Evolutionary conservation across 1,140 invertebrate species (phyloP).

Genomic region (Tribolium madens): DNA sequence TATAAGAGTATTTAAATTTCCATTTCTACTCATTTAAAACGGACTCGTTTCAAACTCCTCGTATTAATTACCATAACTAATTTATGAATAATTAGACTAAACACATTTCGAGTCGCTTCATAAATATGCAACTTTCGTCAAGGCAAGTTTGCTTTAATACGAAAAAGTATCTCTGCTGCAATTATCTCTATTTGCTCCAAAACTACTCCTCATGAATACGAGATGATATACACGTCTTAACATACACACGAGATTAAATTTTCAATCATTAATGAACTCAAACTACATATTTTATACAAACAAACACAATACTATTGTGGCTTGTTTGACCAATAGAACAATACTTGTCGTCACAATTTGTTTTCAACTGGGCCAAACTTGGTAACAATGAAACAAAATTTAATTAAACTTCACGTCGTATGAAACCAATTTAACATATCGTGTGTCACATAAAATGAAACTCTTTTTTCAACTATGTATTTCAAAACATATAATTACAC

Average conservation of each 20-base stretch:
- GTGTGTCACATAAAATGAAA: constrained; percentile 1
- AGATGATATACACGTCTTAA: not conserved
- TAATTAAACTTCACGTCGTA: constrained; percentile 21
- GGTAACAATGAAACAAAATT: constrained; percentile 37
- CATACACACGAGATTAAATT: constrained; percentile 6
- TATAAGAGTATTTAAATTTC: constrained; percentile 50
- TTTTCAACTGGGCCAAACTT: constrained; percentile 30
- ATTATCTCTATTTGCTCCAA: constrained; percentile 16
- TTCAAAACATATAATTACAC: not conserved
- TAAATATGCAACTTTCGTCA: constrained; percentile 49
- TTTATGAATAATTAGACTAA: constrained; percentile 51
- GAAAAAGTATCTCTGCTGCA: not conserved
- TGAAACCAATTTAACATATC: constrained; percentile 11
- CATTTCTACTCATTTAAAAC: constrained; percentile 48
- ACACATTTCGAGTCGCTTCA: constrained; percentile 45
- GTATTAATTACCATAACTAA: constrained; percentile 54
- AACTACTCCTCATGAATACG: constrained; percentile 23
- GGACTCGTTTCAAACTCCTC: constrained; percentile 37
- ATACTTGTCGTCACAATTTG: constrained; percentile 13
- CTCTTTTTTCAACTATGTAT: constrained; percentile 7
- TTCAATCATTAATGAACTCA: constrained; percentile 8
- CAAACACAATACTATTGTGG: constrained; percentile 5
- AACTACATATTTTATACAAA: not conserved
- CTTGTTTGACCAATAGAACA: constrained; percentile 30
- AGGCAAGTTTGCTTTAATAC: constrained; percentile 15